Conservation (phyloP, 2,888 invertebrate genomes). For the Noctuana brunneofusca region DNA sequence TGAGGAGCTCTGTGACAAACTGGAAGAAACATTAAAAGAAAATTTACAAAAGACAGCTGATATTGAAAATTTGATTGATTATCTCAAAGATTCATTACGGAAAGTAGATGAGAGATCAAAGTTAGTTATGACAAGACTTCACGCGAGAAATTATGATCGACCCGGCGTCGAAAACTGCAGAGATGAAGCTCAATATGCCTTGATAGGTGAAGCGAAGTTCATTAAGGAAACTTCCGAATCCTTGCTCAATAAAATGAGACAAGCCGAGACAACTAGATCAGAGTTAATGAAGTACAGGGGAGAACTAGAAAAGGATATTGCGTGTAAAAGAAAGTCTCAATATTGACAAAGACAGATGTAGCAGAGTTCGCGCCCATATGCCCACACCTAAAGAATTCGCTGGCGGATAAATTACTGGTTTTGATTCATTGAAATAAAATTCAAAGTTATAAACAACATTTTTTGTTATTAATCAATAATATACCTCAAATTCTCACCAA, state of each 20-base stretch:
- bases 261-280: constrained; percentile 81
- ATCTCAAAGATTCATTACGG: constrained; percentile 86
- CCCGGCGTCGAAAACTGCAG: constrained; percentile 93
- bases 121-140: constrained; percentile 91
- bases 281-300: constrained; percentile 84
- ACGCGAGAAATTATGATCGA: constrained; percentile 86
- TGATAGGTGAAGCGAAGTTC: constrained; percentile 88
- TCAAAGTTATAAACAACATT: background rate
- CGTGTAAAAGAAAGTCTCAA: constrained; percentile 87
- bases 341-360: constrained; percentile 85
- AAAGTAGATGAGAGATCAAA: constrained; percentile 90
- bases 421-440: background rate
- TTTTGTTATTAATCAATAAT: background rate
- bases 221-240: constrained; percentile 73
- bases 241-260: constrained; percentile 83
- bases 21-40: constrained; percentile 88
- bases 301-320: constrained; percentile 87
- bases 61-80: constrained; percentile 88
- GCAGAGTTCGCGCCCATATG: constrained; percentile 85
- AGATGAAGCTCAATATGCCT: constrained; percentile 89
- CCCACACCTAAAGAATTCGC: constrained; percentile 86
- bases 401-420: constrained; percentile 59
- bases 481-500: background rate
- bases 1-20: constrained; percentile 86
- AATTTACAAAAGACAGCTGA: constrained; percentile 89